These are phyloP conservation scores for Sebastes kiyomatsui DNA, from an alignment of 2,797 vertebrate species.

Conservation along the genomic window DNA sequence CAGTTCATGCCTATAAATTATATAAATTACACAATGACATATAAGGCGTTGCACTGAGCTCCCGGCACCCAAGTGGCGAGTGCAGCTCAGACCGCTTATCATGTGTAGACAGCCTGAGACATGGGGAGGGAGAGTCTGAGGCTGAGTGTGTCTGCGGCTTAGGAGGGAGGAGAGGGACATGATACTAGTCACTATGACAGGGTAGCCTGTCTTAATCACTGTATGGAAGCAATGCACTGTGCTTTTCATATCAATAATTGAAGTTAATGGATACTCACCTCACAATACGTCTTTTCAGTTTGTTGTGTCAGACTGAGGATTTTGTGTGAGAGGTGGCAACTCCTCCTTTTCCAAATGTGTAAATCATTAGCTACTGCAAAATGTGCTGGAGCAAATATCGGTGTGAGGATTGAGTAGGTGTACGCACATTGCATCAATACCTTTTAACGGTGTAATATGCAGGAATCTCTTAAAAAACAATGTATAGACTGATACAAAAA, in stretches of 20 bases:
- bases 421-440: background rate
- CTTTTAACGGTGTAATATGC: background rate
- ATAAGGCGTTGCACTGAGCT: conserved; percentile 2
- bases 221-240: background rate
- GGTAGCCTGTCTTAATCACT: conserved; percentile 1
- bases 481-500: background rate
- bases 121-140: conserved; percentile 3
- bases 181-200: conserved; percentile 3
- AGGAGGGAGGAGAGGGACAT: background rate
- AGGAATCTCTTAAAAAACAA: too few species aligned
- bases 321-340: background rate
- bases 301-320: background rate
- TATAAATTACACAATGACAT: conserved; percentile 8
- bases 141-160: conserved; percentile 6
- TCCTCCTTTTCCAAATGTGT: background rate
- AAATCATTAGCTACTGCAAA: background rate
- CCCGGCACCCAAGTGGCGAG: background rate
- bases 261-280: background rate
- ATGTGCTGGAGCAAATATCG: background rate
- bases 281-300: background rate
- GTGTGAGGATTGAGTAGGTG: background rate
- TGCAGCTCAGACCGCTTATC: conserved; percentile 32
- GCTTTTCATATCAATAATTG: conserved; percentile 5
- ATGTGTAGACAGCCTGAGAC: conserved; percentile 36
- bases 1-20: background rate